Conservation (phyloP, 30 jellyfish, hydroid and myxozoan genomes). For the Hydractinia symbiolongicarpus region DNA sequence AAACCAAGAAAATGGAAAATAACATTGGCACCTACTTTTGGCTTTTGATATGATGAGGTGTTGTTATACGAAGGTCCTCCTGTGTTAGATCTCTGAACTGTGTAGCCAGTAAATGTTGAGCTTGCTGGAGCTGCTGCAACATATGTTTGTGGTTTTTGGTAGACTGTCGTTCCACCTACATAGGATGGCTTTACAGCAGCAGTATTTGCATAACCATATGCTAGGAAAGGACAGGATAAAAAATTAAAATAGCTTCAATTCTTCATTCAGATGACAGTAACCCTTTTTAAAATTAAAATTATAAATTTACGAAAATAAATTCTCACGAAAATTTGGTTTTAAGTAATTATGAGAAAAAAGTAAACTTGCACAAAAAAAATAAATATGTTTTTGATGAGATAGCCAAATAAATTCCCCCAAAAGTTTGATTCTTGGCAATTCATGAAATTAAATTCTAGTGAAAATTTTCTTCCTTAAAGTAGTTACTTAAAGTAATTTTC, state of each 20-base stretch:
- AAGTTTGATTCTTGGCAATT: too few relatives aligned
- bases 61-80: constrained; percentile 16
- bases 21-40: background rate
- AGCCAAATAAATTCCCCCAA: too few relatives aligned
- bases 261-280: background rate
- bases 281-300: too few relatives aligned
- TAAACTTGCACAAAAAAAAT: too few relatives aligned
- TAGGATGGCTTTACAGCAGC: constrained; percentile 19
- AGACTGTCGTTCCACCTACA: constrained; percentile 16
- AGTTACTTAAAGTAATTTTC: too few relatives aligned
- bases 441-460: too few relatives aligned
- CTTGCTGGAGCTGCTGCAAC: constrained; percentile 28
- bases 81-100: constrained; percentile 22
- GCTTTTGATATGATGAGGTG: constrained; percentile 17
- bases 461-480: too few relatives aligned
- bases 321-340: too few relatives aligned
- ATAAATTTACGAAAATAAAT: too few relatives aligned
- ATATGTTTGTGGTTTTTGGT: constrained; percentile 25
- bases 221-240: background rate
- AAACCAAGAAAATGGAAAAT: background rate
- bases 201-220: constrained; percentile 30
- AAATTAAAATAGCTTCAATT: background rate
- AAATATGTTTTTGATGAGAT: too few relatives aligned
- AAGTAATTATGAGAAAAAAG: too few relatives aligned
- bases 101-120: constrained; percentile 28